These are phyloP conservation scores for Lithobates sylvaticus DNA, from an alignment of 2,797 vertebrate genomes.

Conservation along the genomic window DNA sequence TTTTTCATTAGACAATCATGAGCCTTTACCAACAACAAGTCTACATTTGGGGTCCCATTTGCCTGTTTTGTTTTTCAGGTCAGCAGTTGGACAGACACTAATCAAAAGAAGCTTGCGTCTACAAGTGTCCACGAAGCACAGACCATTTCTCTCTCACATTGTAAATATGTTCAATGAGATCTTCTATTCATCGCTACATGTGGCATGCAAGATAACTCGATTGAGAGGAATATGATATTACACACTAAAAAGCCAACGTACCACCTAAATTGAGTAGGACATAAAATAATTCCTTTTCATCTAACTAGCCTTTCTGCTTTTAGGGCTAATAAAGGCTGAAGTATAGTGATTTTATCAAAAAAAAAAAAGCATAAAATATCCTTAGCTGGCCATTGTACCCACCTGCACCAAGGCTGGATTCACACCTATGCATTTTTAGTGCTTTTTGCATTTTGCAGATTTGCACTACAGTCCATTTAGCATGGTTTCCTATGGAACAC, in stretches of 20 bases:
- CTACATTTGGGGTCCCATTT: slow-evolving; percentile 7
- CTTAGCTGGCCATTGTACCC: too few relatives aligned
- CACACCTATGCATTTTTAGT: too few relatives aligned
- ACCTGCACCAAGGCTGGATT: too few relatives aligned
- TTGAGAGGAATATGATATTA: too few relatives aligned
- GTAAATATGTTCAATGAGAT: not conserved
- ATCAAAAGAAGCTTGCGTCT: not conserved
- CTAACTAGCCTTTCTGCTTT: not conserved
- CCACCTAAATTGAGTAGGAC: too few relatives aligned
- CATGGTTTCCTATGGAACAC: too few relatives aligned
- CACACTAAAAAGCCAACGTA: not conserved
- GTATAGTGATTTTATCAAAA: too few relatives aligned
- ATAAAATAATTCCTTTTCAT: not conserved
- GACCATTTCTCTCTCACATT: not conserved
- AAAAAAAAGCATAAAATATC: too few relatives aligned
- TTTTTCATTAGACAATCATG: not conserved
- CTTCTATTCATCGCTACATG: slow-evolving; percentile 8
- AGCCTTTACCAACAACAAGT: slow-evolving; percentile 2
- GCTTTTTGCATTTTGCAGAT: too few relatives aligned
- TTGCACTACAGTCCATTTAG: too few relatives aligned
- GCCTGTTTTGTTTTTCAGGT: not conserved
- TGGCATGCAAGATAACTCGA: not conserved
- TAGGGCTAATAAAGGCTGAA: not conserved
- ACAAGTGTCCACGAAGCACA: slow-evolving; percentile 6
- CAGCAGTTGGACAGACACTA: slow-evolving; percentile 13